Evolutionary conservation across 2,797 vertebrate species (phyloP).

Genomic region (Pseudopleuronectes americanus): DNA sequence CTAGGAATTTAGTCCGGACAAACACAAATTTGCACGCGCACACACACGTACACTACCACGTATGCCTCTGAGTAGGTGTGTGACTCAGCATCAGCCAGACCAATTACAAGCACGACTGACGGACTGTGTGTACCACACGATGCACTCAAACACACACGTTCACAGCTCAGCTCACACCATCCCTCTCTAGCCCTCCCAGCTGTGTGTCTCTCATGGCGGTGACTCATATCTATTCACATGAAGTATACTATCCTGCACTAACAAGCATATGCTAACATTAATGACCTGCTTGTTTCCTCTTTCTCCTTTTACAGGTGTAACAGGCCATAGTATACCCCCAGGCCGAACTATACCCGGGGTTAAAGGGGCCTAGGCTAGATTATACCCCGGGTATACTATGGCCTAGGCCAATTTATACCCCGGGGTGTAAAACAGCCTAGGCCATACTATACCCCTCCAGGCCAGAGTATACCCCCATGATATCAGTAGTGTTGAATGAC

Average conservation of each 20-base stretch:
- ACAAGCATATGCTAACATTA: conserved; percentile 53
- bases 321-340: too few species aligned
- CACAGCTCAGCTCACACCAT: conserved; percentile 62
- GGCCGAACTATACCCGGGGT: too few species aligned
- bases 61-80: conserved; percentile 68
- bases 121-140: conserved; percentile 72
- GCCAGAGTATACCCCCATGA: too few species aligned
- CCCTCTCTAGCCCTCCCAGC: conserved; percentile 50
- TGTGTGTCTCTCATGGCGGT: conserved; percentile 61
- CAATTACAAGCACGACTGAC: conserved; percentile 75
- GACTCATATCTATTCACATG: conserved; percentile 69
- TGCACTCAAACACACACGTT: conserved; percentile 34
- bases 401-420: too few species aligned
- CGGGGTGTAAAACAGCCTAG: too few species aligned
- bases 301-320: not conserved
- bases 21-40: conserved; percentile 49
- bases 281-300: conserved; percentile 31
- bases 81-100: conserved; percentile 80
- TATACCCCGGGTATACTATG: too few species aligned
- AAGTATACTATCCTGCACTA: conserved; percentile 50
- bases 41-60: conserved; percentile 32
- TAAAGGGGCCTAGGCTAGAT: too few species aligned
- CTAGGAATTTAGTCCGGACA: conserved; percentile 74
- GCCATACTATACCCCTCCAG: too few species aligned
- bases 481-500: too few species aligned